Evolutionary conservation across 1,140 invertebrate species (phyloP).

Genomic region (Trialeurodes vaporariorum): DNA sequence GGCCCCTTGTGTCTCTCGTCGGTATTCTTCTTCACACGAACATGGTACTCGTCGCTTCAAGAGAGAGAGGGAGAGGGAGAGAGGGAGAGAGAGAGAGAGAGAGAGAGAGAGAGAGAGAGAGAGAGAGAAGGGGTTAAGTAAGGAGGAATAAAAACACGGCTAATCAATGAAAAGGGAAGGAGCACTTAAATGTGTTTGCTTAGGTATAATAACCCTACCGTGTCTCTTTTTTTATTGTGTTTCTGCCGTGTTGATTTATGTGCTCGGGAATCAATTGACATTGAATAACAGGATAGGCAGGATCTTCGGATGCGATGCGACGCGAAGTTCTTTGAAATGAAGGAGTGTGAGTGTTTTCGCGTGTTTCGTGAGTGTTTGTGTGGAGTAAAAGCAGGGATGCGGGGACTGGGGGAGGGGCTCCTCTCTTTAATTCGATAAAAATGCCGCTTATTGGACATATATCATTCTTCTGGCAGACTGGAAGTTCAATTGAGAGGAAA

Average conservation of each 20-base stretch:
- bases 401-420: too few species aligned
- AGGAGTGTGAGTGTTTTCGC: neutral
- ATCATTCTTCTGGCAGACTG: neutral
- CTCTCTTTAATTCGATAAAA: too few species aligned
- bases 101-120: too few species aligned
- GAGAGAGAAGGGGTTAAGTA: neutral
- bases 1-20: too few species aligned
- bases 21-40: too few species aligned
- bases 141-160: neutral
- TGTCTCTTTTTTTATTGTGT: neutral
- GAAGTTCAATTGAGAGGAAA: neutral
- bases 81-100: too few species aligned
- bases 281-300: neutral
- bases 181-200: neutral
- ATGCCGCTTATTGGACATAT: neutral
- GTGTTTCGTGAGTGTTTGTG: neutral
- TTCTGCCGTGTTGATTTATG: neutral
- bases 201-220: neutral
- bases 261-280: neutral
- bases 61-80: too few species aligned
- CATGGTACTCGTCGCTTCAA: too few species aligned
- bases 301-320: neutral
- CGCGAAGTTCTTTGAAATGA: neutral
- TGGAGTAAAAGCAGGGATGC: neutral
- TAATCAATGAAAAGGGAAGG: neutral